These are phyloP conservation scores for Leguminivora glycinivorella DNA, from an alignment of 1,140 invertebrate species.

Conservation along the genomic window DNA sequence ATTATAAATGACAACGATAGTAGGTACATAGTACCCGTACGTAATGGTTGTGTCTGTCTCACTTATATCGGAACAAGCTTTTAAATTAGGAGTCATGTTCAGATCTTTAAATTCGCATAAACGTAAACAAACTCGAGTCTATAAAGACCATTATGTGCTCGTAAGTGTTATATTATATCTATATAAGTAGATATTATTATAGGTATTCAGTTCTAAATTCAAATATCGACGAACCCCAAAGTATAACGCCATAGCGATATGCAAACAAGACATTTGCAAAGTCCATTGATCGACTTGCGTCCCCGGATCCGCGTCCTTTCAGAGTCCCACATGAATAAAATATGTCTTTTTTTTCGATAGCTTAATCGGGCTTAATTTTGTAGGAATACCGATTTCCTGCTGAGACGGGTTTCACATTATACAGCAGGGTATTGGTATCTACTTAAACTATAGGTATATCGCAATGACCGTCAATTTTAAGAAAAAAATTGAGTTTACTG, in stretches of 20 bases:
- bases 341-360: not conserved
- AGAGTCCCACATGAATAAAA: not conserved
- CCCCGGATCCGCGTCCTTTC: not conserved
- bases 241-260: not conserved
- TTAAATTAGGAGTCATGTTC: no score
- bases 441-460: not conserved
- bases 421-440: not conserved
- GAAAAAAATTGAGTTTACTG: not conserved
- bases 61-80: no score
- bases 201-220: not conserved
- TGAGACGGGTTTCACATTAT: not conserved
- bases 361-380: slow-evolving; percentile 1
- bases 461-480: not conserved
- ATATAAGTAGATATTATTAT: no score
- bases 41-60: no score
- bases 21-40: no score
- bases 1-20: not conserved
- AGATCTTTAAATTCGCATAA: no score
- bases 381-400: not conserved
- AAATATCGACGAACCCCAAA: not conserved
- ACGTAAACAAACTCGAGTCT: no score
- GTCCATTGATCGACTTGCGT: slow-evolving; percentile 5
- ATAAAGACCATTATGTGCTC: no score
- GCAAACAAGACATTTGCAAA: not conserved
- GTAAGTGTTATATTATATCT: no score